These are phyloP conservation scores for Oplegnathus fasciatus DNA, from an alignment of 2,113 vertebrate genomes.

Conservation along the genomic window DNA sequence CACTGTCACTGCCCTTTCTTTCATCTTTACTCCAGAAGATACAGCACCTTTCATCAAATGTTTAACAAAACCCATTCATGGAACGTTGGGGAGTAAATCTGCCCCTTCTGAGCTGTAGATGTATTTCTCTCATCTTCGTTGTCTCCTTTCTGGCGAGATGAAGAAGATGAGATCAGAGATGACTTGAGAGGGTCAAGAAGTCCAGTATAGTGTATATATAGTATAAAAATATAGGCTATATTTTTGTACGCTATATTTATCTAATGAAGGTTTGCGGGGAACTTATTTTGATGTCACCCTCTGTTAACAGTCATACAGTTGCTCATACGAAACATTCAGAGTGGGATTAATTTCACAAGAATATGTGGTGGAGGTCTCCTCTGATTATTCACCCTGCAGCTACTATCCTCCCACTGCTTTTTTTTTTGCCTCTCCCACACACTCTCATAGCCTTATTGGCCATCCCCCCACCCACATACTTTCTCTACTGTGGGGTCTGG, in stretches of 20 bases:
- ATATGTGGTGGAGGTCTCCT: conserved; percentile 16
- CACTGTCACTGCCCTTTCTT: conserved; percentile 30
- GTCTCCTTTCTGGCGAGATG: neutral
- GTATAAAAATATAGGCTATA: too few species aligned
- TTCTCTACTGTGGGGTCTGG: neutral
- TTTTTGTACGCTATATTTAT: conserved; percentile 9
- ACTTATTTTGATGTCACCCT: neutral
- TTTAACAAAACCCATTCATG: conserved; percentile 14
- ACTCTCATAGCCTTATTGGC: neutral
- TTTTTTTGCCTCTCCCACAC: conserved; percentile 7
- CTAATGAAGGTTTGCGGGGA: neutral
- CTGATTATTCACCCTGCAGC: conserved; percentile 31
- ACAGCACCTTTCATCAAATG: neutral
- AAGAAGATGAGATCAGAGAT: neutral
- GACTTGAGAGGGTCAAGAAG: conserved; percentile 3
- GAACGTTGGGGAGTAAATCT: neutral
- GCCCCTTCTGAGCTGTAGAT: neutral
- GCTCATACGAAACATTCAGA: neutral
- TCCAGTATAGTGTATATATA: neutral
- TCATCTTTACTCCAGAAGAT: conserved; percentile 10
- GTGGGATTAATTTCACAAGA: neutral
- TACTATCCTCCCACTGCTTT: conserved; percentile 21
- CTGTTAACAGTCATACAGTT: neutral
- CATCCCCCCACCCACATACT: neutral
- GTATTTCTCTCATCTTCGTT: neutral